These are phyloP conservation scores for Nasonovia ribisnigri DNA, from an alignment of 2,888 invertebrate genomes.

Conservation along the genomic window DNA sequence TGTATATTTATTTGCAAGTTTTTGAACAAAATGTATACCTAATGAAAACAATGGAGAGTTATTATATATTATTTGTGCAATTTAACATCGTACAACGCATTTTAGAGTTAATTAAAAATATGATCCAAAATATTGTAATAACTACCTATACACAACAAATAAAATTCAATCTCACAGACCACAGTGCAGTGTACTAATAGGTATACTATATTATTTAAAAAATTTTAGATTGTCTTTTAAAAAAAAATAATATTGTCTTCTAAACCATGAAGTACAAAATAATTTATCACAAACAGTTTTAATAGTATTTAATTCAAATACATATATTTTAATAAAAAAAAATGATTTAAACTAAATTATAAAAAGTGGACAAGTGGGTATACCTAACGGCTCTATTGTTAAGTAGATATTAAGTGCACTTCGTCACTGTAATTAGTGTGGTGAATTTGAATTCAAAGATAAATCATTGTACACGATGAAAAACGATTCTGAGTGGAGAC, in stretches of 20 bases:
- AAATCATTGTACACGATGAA: background rate
- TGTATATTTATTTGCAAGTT: background rate
- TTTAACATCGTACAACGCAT: background rate
- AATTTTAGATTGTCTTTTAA: background rate
- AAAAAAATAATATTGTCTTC: background rate
- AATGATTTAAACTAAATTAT: background rate
- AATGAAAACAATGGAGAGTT: background rate
- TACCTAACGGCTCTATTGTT: background rate
- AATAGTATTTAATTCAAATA: background rate
- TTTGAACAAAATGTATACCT: background rate
- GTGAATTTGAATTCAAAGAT: background rate
- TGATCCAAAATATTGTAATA: background rate
- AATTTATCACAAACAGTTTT: background rate
- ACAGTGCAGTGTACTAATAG: no score
- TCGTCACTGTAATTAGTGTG: background rate
- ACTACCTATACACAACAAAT: background rate
- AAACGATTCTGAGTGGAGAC: background rate
- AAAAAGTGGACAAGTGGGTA: background rate
- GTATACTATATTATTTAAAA: background rate
- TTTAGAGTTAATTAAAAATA: background rate
- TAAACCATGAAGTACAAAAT: background rate
- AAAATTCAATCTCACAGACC: background rate
- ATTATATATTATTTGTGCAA: background rate
- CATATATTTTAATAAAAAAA: background rate
- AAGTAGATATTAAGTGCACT: background rate